These are phyloP conservation scores for Setophaga kirtlandii DNA, from an alignment of 2,113 vertebrate genomes.

Conservation along the genomic window DNA sequence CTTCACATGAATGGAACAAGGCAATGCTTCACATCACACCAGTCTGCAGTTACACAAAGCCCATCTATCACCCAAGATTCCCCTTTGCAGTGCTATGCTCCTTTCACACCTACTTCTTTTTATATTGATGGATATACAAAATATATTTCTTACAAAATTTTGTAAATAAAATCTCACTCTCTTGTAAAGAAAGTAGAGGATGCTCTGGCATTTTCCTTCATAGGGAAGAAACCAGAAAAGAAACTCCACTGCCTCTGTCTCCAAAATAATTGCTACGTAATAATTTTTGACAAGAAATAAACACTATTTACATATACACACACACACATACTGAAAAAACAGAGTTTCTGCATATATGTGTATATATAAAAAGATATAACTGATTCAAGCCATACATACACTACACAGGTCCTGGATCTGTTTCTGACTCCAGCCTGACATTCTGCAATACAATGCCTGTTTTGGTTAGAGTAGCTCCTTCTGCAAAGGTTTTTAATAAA, in stretches of 20 bases:
- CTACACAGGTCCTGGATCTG: fast-evolving
- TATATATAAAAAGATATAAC: neutral
- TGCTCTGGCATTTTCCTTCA: neutral
- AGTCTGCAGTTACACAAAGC: neutral
- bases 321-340: neutral
- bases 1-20: neutral
- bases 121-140: neutral
- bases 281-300: neutral
- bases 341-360: fast-evolving
- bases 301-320: neutral
- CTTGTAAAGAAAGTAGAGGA: neutral
- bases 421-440: neutral
- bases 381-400: neutral
- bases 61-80: neutral
- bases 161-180: neutral
- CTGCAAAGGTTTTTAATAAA: neutral
- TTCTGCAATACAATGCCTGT: neutral
- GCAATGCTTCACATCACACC: neutral
- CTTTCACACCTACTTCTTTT: neutral
- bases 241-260: neutral
- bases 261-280: neutral
- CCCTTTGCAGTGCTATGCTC: neutral
- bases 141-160: neutral
- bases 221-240: neutral
- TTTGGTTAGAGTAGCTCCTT: neutral